Base-by-base conservation (phyloP, 2,888 invertebrate genomes). In the Leptinotarsa juncta region DNA sequence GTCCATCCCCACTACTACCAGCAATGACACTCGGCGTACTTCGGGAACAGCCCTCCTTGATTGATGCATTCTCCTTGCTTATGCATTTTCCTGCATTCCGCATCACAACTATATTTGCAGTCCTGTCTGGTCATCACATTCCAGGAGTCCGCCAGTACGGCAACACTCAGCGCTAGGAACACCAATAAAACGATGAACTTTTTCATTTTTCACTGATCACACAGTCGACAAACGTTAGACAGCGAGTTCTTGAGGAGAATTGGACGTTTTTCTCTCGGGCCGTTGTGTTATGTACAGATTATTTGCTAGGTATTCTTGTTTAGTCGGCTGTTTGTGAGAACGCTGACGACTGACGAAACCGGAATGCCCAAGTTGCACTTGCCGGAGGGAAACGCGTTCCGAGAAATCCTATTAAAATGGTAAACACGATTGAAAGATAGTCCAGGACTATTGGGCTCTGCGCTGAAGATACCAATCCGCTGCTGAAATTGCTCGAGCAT, bases 1-100 rank as follows among this genome's bases (percentile, higher is more conserved):
- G 57, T 23, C 57, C 20, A 14, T 14, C 14, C 4, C 57, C 26
- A 18, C 1, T 23, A 55, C 20, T 62, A 23, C 75, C 75, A 77
- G 50, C 77, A 77, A 50, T 77, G 77, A n/a, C 77, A 77, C 10
- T 77, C 77, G 3, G 77, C 73, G 50, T 70, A 77, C 68, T 71
- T 77, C 14, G 77, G 77, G 50, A 77, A 75, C 65, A 73, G 26
- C 23, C 77, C 77, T 10, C 77, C 77, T 73, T 77, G 75, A 50
- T 73, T 75, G 65, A 75, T 53, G 55, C 77, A 77, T 66, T 77
- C 77, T 2, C 49, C 60, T 26, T 68, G 51, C 26, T 67, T 67
- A 20, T 42, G 26, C 42, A 32, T 53, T 23, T 53, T 20, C 23
- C 70, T 50, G 20, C 74, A 74, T 26, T 60, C 26, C 48, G 15